These are phyloP conservation scores for Drosophila stalkeri DNA, from an alignment of 2,888 invertebrate species.

Conservation along the genomic window DNA sequence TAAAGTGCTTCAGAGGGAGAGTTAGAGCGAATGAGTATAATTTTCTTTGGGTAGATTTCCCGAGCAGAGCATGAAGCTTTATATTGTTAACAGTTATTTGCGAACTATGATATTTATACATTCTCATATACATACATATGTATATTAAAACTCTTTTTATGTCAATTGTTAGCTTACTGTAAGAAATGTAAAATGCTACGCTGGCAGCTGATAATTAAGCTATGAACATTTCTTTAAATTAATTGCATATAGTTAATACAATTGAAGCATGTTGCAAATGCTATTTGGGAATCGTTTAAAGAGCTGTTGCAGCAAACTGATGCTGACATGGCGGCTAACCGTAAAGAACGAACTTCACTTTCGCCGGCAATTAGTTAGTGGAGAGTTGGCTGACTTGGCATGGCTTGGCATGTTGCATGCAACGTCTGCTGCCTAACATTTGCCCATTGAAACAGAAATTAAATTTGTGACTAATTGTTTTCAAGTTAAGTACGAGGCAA, in stretches of 20 bases:
- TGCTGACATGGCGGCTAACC: slow-evolving; percentile 71
- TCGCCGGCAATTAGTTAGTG: slow-evolving; percentile 63
- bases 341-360: slow-evolving; percentile 47
- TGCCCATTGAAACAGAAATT: slow-evolving; percentile 61
- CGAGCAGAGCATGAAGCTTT: too few species aligned
- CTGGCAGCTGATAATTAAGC: background rate
- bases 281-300: slow-evolving; percentile 10
- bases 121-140: too few species aligned
- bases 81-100: too few species aligned
- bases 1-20: too few species aligned
- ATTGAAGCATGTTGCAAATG: slow-evolving; percentile 10
- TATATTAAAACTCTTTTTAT: too few species aligned
- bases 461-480: slow-evolving; percentile 75
- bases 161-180: background rate
- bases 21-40: too few species aligned
- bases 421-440: slow-evolving; percentile 44
- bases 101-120: too few species aligned
- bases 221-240: background rate
- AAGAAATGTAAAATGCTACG: background rate
- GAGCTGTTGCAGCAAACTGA: slow-evolving; percentile 51
- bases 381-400: slow-evolving; percentile 41
- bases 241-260: slow-evolving; percentile 12
- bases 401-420: slow-evolving; percentile 68
- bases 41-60: too few species aligned
- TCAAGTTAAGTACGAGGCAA: slow-evolving; percentile 57